Base-by-base conservation (phyloP, 1,140 invertebrate genomes). In the Brachionus rotundiformis region DNA sequence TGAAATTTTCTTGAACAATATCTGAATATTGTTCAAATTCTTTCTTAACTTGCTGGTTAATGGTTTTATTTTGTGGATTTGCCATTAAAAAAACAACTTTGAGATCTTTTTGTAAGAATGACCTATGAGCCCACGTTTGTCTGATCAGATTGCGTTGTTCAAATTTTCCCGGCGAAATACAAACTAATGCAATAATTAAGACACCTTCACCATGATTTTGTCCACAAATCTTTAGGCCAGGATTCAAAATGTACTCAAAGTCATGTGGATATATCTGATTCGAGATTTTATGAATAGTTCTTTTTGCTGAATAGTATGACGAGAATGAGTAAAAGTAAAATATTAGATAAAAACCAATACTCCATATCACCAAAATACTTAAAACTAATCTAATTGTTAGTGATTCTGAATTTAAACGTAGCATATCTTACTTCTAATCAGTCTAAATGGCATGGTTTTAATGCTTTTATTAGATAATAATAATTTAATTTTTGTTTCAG, bases 1-100 rank as follows among this genome's bases (percentile, higher is more conserved):
- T 10, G 25, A 84, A 84, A 81, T 84, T 73, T 75, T 83, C 83
- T 77, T 84, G 84, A 16, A 84, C 73, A 25, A 84, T 83, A 63
- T 84, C 84, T 8, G 77, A 63, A 54, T 83, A 83, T 19, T 49
- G 68, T 23, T 81, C n/a, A 54, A 61, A 81, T 63, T 84, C 84
- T 6, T 81, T 11, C 7, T 5, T 31, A 6, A 83, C n/a, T 29
- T 41, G 6, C 19, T 47, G 13, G 25, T 83, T 47, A 6, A 82
- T 11, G 2, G 36, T 68, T 23, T 36, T 25, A 27, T 83, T 76
- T 7, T 16, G 16, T 3, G 71, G 13, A 25, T 71, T 36, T 11
- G 82, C 83, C 1, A 83, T 4, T 36, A 83, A 36, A 36, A 84
- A 84, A 23, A 81, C 76, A 39, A 82, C 63, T 25, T 75, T 75